Evolutionary conservation across 1,140 invertebrate species (phyloP).

Genomic region (Drosophila seguyi): DNA sequence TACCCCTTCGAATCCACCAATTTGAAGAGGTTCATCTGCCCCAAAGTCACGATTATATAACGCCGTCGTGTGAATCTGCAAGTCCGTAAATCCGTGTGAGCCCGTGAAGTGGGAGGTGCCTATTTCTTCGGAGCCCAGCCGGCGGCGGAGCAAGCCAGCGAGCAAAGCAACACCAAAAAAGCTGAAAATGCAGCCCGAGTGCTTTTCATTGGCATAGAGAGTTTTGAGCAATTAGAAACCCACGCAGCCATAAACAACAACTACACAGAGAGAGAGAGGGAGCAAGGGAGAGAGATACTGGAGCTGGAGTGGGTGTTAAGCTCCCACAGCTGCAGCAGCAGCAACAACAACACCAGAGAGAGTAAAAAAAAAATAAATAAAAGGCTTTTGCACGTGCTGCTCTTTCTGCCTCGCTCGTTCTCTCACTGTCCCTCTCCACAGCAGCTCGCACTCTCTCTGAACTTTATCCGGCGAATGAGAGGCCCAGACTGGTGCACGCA

Average conservation of each 20-base stretch:
- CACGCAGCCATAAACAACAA: constrained; percentile 83
- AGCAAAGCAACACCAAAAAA: constrained; percentile 46
- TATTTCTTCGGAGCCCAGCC: constrained; percentile 64
- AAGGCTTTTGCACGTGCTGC: constrained; percentile 71
- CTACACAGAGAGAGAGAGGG: constrained; percentile 30
- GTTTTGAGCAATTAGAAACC: constrained; percentile 84
- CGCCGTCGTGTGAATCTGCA: constrained; percentile 11
- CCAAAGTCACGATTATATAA: constrained; percentile 35
- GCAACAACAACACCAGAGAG: constrained; percentile 36
- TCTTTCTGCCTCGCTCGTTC: constrained; percentile 34
- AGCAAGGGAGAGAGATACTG: background rate
- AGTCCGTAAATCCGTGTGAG: constrained; percentile 26
- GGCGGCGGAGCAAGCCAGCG: constrained; percentile 22
- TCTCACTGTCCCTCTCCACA: constrained; percentile 1
- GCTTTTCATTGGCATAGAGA: constrained; percentile 81
- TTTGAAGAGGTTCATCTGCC: constrained; percentile 5
- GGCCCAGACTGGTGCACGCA: constrained; percentile 56
- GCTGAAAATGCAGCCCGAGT: constrained; percentile 75
- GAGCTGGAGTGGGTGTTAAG: constrained; percentile 25
- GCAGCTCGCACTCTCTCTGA: constrained; percentile 27
- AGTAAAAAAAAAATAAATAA: constrained; percentile 19
- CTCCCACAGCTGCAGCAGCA: constrained; percentile 42
- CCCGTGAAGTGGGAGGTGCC: constrained; percentile 78
- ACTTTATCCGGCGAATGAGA: constrained; percentile 81
- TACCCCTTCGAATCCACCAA: background rate